Evolutionary conservation across 30 jellyfish, hydroid and myxozoan genomes (phyloP).

Genomic region (Aurelia aurita complex sp. Pacific): DNA sequence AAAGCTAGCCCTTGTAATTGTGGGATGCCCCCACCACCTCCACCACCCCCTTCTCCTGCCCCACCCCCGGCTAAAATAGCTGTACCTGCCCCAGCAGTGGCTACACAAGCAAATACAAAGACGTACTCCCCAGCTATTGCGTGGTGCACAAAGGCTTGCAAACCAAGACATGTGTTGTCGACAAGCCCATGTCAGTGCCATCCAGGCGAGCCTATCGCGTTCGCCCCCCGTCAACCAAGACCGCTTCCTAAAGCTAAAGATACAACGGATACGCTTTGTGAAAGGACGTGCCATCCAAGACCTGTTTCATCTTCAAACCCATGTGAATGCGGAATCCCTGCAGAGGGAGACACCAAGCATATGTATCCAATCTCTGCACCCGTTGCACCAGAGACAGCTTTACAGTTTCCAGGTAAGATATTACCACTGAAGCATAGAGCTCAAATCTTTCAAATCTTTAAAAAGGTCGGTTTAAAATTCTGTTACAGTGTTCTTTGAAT

Average conservation of each 20-base stretch:
- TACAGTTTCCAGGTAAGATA: constrained; percentile 32
- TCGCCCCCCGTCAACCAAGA: constrained; percentile 52
- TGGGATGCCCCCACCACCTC: constrained; percentile 60
- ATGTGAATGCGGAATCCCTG: constrained; percentile 66
- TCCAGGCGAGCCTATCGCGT: constrained; percentile 60
- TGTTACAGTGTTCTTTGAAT: too few species aligned
- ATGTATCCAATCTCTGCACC: constrained; percentile 59
- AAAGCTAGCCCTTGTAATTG: constrained; percentile 74
- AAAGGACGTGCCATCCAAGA: constrained; percentile 79
- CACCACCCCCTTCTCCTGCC: constrained; percentile 25
- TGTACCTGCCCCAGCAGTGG: constrained; percentile 7
- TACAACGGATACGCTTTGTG: constrained; percentile 53
- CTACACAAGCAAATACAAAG: constrained; percentile 28
- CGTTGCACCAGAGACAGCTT: constrained; percentile 21
- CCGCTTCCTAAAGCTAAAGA: constrained; percentile 36
- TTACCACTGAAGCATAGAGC: too few species aligned
- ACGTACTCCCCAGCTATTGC: constrained; percentile 61
- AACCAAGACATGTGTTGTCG: constrained; percentile 71
- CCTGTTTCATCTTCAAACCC: constrained; percentile 74
- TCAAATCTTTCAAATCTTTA: too few species aligned
- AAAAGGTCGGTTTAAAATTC: too few species aligned
- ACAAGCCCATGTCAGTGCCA: constrained; percentile 88
- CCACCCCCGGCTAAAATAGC: constrained; percentile 53
- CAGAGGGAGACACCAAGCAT: constrained; percentile 39
- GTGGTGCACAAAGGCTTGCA: constrained; percentile 91